These are phyloP conservation scores for Seriola aureovittata DNA, from an alignment of 2,113 vertebrate species.

Conservation along the genomic window DNA sequence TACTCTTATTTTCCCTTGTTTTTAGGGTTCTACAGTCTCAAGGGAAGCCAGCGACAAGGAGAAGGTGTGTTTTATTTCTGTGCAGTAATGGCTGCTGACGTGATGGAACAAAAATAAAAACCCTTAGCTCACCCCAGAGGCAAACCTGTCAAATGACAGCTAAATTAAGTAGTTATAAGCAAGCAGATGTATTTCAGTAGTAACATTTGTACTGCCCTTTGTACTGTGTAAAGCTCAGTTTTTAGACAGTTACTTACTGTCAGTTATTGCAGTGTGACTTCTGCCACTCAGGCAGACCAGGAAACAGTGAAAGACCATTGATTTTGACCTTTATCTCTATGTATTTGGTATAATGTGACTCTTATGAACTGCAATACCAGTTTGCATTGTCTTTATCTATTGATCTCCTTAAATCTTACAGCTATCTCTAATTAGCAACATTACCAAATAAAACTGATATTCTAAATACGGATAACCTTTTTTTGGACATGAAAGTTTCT, in stretches of 20 bases:
- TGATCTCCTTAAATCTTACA: background rate
- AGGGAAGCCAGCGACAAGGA: constrained; percentile 97
- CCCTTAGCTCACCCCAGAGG: constrained; percentile 27
- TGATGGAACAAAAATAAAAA: constrained; percentile 58
- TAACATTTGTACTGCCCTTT: background rate
- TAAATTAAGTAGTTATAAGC: constrained; percentile 44
- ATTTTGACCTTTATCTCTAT: background rate
- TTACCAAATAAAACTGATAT: background rate
- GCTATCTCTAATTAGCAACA: background rate
- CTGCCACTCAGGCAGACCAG: background rate
- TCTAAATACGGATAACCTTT: background rate
- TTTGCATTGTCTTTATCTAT: too few relatives aligned
- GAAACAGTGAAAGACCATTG: background rate
- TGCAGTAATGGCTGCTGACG: constrained; percentile 41
- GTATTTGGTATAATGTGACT: background rate
- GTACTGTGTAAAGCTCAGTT: background rate
- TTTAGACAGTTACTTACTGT: background rate
- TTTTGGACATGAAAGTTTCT: background rate
- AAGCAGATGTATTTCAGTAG: constrained; percentile 28
- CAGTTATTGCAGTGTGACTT: background rate
- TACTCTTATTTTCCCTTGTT: constrained; percentile 28
- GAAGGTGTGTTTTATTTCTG: constrained; percentile 85
- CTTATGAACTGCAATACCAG: too few relatives aligned
- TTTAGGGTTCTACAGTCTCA: constrained; percentile 93
- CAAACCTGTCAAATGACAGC: constrained; percentile 52